A percentile compares a stretch with the other conserved stretches of the same genome.
Conservation (phyloP, 2,113 vertebrate genomes). For the Elephas maximus region DNA sequence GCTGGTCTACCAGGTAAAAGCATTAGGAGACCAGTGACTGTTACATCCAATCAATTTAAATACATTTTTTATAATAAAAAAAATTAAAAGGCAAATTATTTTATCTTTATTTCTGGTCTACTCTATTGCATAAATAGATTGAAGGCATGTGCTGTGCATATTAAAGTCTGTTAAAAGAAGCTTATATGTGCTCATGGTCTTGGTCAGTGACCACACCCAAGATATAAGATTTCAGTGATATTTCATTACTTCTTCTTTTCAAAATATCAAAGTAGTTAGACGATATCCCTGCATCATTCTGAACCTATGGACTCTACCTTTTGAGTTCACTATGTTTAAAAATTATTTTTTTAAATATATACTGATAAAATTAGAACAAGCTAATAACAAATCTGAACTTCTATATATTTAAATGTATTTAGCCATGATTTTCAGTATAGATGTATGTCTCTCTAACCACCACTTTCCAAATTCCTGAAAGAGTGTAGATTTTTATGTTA, state of each 20-base stretch:
- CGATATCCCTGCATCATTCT: neutral
- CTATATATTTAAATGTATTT: conserved; percentile 46
- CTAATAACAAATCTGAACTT: conserved; percentile 21
- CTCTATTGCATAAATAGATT: conserved; percentile 74
- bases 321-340: conserved; percentile 51
- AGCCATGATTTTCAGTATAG: neutral
- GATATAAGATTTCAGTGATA: conserved; percentile 31
- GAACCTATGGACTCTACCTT: neutral
- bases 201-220: neutral
- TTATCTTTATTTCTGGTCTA: conserved; percentile 72
- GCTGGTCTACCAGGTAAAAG: conserved; percentile 85
- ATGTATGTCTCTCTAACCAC: neutral
- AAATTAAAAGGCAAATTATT: conserved; percentile 78
- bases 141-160: conserved; percentile 63
- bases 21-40: conserved; percentile 78
- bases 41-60: conserved; percentile 83
- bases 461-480: conserved; percentile 34
- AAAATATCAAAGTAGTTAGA: neutral
- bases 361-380: conserved; percentile 22
- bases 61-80: conserved; percentile 79
- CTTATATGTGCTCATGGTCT: neutral
- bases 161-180: conserved; percentile 52
- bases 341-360: neutral
- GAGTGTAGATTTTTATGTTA: conserved; percentile 53
- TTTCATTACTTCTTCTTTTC: conserved; percentile 17